A percentile compares a stretch with the other conserved stretches of the same genome.
These are phyloP conservation scores for Chrosomus eos DNA, from an alignment of 2,797 vertebrate genomes.

Conservation along the genomic window DNA sequence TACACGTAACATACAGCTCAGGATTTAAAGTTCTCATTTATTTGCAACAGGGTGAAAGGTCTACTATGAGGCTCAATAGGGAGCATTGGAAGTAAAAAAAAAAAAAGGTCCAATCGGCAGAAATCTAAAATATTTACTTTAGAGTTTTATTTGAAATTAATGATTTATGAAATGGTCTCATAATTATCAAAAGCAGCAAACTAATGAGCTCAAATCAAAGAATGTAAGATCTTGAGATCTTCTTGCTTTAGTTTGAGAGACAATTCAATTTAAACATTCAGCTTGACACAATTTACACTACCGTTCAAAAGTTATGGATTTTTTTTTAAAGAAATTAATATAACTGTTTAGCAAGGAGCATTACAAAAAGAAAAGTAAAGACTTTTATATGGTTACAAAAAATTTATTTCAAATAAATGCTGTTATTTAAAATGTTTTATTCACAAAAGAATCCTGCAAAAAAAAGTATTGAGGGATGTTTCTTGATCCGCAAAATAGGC, in stretches of 20 bases:
- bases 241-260: not conserved
- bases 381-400: not conserved
- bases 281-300: not conserved
- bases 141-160: not conserved
- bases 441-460: not conserved
- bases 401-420: not conserved
- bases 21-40: slow-evolving; percentile 4
- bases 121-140: not conserved
- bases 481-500: not conserved
- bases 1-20: slow-evolving; percentile 1
- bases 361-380: not conserved
- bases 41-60: not conserved
- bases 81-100: not conserved
- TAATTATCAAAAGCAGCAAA: not conserved
- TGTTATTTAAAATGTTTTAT: not conserved
- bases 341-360: not conserved
- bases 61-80: not conserved
- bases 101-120: not conserved
- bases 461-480: not conserved
- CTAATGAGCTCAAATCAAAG: slow-evolving; percentile 28
- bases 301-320: not conserved
- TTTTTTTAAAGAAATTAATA: not conserved
- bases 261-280: too few relatives aligned
- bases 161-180: not conserved
- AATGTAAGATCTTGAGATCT: not conserved